These are phyloP conservation scores for Sialia sialis DNA, from an alignment of 2,113 vertebrate genomes.

Conservation along the genomic window DNA sequence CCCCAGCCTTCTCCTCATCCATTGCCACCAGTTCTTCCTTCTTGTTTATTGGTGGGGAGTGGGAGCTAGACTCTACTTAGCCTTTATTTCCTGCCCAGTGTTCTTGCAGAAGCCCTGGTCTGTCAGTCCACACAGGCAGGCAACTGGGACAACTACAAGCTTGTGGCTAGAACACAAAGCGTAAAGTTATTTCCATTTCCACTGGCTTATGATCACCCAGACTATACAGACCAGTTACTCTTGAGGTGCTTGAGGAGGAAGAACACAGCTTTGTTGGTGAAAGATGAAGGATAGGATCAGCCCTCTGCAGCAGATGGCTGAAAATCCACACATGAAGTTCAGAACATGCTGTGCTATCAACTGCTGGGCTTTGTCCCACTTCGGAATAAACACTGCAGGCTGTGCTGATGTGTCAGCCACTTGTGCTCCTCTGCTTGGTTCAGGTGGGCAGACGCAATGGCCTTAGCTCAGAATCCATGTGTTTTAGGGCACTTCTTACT, in stretches of 20 bases:
- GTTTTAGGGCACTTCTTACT: not conserved
- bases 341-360: not conserved
- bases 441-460: not conserved
- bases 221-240: not conserved
- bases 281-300: not conserved
- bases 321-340: not conserved
- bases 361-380: not conserved
- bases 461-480: not conserved
- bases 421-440: not conserved
- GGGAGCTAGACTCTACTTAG: not conserved
- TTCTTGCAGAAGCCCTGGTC: not conserved
- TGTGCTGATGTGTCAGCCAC: fast-evolving
- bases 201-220: not conserved
- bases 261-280: not conserved
- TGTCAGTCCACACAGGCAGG: not conserved
- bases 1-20: not conserved
- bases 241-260: not conserved
- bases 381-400: not conserved
- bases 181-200: not conserved
- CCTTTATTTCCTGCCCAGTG: not conserved
- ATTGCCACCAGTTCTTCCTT: not conserved
- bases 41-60: not conserved
- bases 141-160: not conserved
- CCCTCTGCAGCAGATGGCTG: not conserved
- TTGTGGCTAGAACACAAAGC: not conserved